These are phyloP conservation scores for Penelope pileata DNA, from an alignment of 2,113 vertebrate genomes.

Conservation along the genomic window DNA sequence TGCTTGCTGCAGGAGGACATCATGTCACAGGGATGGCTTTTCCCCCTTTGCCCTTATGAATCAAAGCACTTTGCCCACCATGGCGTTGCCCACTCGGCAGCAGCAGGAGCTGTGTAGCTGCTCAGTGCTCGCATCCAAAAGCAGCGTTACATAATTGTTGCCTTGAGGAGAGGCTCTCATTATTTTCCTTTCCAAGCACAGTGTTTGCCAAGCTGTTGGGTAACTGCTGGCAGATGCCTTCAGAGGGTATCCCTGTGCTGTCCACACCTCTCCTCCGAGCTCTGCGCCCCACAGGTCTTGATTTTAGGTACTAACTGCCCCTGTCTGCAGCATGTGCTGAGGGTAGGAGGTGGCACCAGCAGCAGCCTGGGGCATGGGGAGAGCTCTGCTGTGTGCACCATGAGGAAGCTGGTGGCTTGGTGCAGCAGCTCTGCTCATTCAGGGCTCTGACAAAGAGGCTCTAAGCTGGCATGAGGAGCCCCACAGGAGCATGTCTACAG, in stretches of 20 bases:
- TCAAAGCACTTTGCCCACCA: background rate
- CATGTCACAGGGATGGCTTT: too few relatives aligned
- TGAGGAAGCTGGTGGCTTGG: background rate
- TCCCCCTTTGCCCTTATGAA: fast-evolving
- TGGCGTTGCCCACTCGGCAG: fast-evolving
- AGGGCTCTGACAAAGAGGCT: background rate
- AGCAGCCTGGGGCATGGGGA: too few relatives aligned
- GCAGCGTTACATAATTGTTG: slow-evolving; percentile 3
- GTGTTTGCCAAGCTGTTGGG: background rate
- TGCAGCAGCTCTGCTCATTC: background rate
- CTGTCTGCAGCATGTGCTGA: background rate
- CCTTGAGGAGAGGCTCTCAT: slow-evolving; percentile 27
- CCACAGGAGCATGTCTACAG: background rate
- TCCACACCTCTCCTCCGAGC: background rate
- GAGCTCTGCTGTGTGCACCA: too few relatives aligned
- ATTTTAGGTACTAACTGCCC: background rate
- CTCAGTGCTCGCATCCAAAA: background rate
- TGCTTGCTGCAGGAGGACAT: too few relatives aligned
- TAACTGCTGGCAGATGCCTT: slow-evolving; percentile 10
- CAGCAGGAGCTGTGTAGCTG: fast-evolving
- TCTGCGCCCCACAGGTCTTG: background rate
- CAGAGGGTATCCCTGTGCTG: background rate
- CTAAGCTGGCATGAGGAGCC: background rate
- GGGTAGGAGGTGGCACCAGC: too few relatives aligned
- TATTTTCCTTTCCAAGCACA: background rate